These are phyloP conservation scores for Entomobrya proxima DNA, from an alignment of 2,888 invertebrate genomes.

Conservation along the genomic window DNA sequence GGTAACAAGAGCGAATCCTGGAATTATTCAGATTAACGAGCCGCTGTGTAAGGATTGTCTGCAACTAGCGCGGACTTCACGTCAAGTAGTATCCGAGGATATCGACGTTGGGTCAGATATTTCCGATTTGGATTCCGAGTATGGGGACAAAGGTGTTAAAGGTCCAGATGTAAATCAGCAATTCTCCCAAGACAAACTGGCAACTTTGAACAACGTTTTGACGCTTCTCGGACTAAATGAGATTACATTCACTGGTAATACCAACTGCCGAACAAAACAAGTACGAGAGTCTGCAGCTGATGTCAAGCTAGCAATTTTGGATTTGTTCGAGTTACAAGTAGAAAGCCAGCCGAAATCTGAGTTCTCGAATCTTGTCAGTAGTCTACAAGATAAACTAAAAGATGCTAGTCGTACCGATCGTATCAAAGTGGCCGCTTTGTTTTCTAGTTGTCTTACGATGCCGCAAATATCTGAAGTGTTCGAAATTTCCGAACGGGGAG, in stretches of 20 bases:
- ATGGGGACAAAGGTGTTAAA: too few species aligned
- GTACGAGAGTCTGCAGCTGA: background rate
- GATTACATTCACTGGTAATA: background rate
- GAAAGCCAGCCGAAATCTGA: background rate
- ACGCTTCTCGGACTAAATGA: background rate
- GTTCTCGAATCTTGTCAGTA: background rate
- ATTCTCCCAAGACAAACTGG: background rate
- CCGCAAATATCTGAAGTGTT: background rate
- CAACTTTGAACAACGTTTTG: background rate
- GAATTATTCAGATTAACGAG: too few species aligned
- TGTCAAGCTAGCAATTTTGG: background rate
- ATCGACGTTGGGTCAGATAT: too few species aligned
- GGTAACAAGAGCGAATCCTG: too few species aligned
- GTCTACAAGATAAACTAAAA: background rate
- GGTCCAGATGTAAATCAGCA: too few species aligned
- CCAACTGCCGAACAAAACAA: background rate
- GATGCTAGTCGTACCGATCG: background rate
- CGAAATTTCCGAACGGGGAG: background rate
- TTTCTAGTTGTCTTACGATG: background rate
- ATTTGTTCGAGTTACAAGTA: background rate
- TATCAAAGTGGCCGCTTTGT: background rate
- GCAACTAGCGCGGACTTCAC: too few species aligned
- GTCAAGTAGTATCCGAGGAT: too few species aligned
- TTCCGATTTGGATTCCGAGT: too few species aligned
- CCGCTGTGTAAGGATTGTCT: too few species aligned